Evolutionary conservation across 2,888 invertebrate species (phyloP), one percentile per base, ranked within the genome.

Genomic region (Agonopterix heracliana): DNA sequence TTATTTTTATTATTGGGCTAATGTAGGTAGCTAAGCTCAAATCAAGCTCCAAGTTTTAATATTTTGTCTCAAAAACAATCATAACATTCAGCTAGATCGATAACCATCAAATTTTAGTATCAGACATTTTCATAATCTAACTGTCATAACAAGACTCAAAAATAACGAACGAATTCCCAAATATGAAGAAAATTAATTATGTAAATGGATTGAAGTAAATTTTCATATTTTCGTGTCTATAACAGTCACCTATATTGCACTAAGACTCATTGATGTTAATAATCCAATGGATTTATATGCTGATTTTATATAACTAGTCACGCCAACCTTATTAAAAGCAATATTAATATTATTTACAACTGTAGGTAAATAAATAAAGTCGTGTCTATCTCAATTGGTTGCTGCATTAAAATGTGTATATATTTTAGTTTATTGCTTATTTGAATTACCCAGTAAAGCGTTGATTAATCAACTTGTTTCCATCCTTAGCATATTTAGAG

Each of bases 161-260:
- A 68, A 54, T 71, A 76, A 76, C 65, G 65, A 63, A 61, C 55
- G 48, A 57, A 54, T 67, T 65, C 63, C 67, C 61, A 67, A 66
- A 71, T 68, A 63, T 59, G 62, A 55, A 60, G 57, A 61, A 57
- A 66, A 63, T 65, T 68, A 68, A 73, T 74, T 73, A 74, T 73
- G 66, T 61, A 71, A 72, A 76, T 73, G 54, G 61, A 54, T 55
- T 61, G 59, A 64, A 55, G 60, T 53, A 59, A 55, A 67, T 69
- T 65, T 64, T 63, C 57, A 61, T 62, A 64, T 61, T 60, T 54
- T 60, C 57, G 56, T 59, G 55, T 38, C 64, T 54, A 60, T 62
- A 63, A 62, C 58, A 63, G 13, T 42, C 12, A 12, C 9, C 41
- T 17, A 10, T 17, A 14, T 17, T 17, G 14, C 41, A 41, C 34